Percentiles rank a stretch among this genome's conserved stretches.
Evolutionary conservation across 2,888 invertebrate species (phyloP).

Genomic region (Serrognathus titanus): DNA sequence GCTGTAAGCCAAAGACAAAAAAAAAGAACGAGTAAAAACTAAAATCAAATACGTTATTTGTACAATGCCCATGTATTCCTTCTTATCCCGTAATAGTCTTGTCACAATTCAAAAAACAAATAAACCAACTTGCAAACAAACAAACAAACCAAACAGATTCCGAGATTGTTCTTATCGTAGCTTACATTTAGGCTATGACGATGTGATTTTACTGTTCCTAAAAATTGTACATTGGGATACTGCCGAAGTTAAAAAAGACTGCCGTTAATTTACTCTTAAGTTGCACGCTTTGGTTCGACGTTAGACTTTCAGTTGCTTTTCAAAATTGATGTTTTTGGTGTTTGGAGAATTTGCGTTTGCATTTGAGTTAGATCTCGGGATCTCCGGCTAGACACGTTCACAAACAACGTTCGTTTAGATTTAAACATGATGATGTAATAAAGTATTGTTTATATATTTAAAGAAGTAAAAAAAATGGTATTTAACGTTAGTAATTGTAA

Average conservation of each 20-base stretch:
- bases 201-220: slow-evolving; percentile 51
- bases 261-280: slow-evolving; percentile 46
- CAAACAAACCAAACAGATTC: slow-evolving; percentile 30
- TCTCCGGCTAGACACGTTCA: slow-evolving; percentile 40
- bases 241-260: slow-evolving; percentile 51
- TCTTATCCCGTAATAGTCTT: slow-evolving; percentile 44
- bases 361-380: slow-evolving; percentile 38
- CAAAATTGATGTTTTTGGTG: slow-evolving; percentile 49
- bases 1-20: neutral
- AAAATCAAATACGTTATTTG: slow-evolving; percentile 7
- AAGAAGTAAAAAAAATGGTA: slow-evolving; percentile 33
- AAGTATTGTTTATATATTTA: slow-evolving; percentile 40
- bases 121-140: slow-evolving; percentile 16
- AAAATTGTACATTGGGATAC: slow-evolving; percentile 43
- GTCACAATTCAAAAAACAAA: slow-evolving; percentile 27
- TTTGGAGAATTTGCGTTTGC: slow-evolving; percentile 35
- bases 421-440: slow-evolving; percentile 35
- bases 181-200: slow-evolving; percentile 41
- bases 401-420: slow-evolving; percentile 31
- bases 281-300: slow-evolving; percentile 32
- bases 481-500: slow-evolving; percentile 47
- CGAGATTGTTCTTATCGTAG: slow-evolving; percentile 40
- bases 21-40: neutral
- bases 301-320: slow-evolving; percentile 38
- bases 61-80: slow-evolving; percentile 32